These are phyloP conservation scores for Argyrosomus regius DNA, from an alignment of 2,797 vertebrate species.

Conservation along the genomic window DNA sequence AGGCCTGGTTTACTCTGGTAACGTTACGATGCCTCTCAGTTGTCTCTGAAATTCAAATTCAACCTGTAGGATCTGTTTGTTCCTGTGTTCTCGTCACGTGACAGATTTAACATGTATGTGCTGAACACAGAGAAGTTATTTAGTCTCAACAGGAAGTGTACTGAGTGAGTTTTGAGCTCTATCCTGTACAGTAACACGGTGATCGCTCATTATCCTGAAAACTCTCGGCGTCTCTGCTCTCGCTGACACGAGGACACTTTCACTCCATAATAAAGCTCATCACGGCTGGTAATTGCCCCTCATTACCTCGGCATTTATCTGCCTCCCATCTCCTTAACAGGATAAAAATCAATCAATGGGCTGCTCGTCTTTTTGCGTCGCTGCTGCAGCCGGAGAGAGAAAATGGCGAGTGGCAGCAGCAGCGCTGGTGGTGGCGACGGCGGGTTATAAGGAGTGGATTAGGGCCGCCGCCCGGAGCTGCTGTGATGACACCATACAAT, in stretches of 20 bases:
- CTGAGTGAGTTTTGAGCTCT: constrained; percentile 6
- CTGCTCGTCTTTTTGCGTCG: constrained; percentile 29
- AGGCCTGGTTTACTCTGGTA: no score
- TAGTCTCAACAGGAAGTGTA: constrained; percentile 7
- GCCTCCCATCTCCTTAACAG: constrained; percentile 75
- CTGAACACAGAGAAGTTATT: not conserved
- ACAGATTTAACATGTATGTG: no score
- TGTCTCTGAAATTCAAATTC: no score
- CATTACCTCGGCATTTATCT: constrained; percentile 80
- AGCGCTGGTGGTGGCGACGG: not conserved
- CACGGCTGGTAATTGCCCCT: constrained; percentile 77
- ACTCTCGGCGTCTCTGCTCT: constrained; percentile 17
- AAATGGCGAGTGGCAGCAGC: constrained; percentile 40
- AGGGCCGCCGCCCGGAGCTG: constrained; percentile 72
- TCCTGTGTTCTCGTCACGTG: no score
- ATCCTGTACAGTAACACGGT: constrained; percentile 17
- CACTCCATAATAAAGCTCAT: constrained; percentile 72
- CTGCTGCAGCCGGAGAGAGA: constrained; percentile 51
- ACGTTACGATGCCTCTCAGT: no score
- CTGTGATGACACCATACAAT: constrained; percentile 80
- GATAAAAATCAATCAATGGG: constrained; percentile 79
- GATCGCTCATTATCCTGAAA: constrained; percentile 47
- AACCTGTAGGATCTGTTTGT: no score
- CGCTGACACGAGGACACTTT: constrained; percentile 53
- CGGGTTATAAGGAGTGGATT: constrained; percentile 75